A percentile compares a stretch with the other conserved stretches of the same genome.
Conservation (phyloP, 1,140 invertebrate species). For the Zophobas morio region DNA sequence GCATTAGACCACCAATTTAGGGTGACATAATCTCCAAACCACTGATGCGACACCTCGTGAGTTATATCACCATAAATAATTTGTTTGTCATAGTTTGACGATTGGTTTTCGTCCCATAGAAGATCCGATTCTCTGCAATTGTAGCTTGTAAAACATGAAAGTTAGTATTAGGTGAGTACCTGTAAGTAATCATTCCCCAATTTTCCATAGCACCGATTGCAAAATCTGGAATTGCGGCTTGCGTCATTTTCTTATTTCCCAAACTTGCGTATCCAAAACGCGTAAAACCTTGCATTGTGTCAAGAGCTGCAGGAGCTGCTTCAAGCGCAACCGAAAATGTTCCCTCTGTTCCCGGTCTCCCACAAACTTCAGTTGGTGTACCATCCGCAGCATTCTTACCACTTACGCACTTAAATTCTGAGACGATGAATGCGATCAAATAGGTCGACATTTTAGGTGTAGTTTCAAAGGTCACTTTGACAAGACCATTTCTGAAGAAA, state of each 20-base stretch:
- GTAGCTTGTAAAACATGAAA: background rate
- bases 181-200: slow-evolving; percentile 78
- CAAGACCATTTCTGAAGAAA: too few relatives aligned
- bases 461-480: background rate
- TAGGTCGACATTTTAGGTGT: slow-evolving; percentile 79
- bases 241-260: slow-evolving; percentile 68
- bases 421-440: slow-evolving; percentile 78
- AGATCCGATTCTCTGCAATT: slow-evolving; percentile 72
- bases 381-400: background rate
- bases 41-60: slow-evolving; percentile 77
- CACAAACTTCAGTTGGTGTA: background rate
- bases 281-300: slow-evolving; percentile 9
- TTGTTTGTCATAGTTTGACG: slow-evolving; percentile 59
- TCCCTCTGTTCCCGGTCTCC: too few relatives aligned
- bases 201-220: slow-evolving; percentile 89
- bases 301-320: too few relatives aligned
- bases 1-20: slow-evolving; percentile 68
- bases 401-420: slow-evolving; percentile 46
- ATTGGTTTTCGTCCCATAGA: slow-evolving; percentile 69
- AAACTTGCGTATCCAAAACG: slow-evolving; percentile 34
- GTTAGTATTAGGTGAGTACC: slow-evolving; percentile 25
- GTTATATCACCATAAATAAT: slow-evolving; percentile 70
- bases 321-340: too few relatives aligned
- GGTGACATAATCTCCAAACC: slow-evolving; percentile 80
- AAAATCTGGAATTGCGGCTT: slow-evolving; percentile 70